A percentile compares a stretch with the other conserved stretches of the same genome.
These are phyloP conservation scores for Galeopterus variegatus DNA, from an alignment of 2,113 vertebrate genomes.

Conservation along the genomic window DNA sequence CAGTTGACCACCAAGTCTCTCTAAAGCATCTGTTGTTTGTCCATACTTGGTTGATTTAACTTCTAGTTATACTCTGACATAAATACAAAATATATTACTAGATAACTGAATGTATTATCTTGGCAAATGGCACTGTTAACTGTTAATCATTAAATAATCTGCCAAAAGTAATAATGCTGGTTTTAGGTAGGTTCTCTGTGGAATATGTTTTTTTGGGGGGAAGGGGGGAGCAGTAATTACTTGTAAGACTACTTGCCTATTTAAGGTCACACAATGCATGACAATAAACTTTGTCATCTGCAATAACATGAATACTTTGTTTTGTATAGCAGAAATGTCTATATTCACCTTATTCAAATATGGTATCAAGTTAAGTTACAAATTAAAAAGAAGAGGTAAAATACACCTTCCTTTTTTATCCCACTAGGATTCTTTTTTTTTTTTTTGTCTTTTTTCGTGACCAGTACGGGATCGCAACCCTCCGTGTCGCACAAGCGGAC, in stretches of 20 bases:
- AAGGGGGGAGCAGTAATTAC: background rate
- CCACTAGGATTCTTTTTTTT: constrained; percentile 12
- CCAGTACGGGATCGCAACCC: too few species aligned
- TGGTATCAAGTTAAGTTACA: background rate
- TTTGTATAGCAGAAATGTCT: background rate
- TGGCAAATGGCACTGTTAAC: background rate
- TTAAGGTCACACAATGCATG: background rate
- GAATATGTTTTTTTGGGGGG: background rate
- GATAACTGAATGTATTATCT: background rate
- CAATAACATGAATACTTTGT: background rate
- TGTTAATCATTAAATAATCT: constrained; percentile 34
- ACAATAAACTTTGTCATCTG: background rate
- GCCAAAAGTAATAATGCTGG: background rate
- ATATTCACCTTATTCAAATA: background rate
- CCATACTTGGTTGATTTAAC: background rate
- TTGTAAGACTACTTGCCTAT: background rate
- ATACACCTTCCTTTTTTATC: background rate
- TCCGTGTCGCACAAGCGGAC: too few species aligned
- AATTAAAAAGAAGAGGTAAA: constrained; percentile 21
- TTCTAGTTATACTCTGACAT: background rate
- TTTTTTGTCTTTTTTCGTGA: too few species aligned
- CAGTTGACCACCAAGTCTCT: background rate
- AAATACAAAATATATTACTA: constrained; percentile 31
- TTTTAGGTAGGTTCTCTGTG: background rate
- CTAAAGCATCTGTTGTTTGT: background rate